phyloP scores from a whole-genome alignment of 1,140 invertebrate species.

The Diorhabda sublineata region DNA sequence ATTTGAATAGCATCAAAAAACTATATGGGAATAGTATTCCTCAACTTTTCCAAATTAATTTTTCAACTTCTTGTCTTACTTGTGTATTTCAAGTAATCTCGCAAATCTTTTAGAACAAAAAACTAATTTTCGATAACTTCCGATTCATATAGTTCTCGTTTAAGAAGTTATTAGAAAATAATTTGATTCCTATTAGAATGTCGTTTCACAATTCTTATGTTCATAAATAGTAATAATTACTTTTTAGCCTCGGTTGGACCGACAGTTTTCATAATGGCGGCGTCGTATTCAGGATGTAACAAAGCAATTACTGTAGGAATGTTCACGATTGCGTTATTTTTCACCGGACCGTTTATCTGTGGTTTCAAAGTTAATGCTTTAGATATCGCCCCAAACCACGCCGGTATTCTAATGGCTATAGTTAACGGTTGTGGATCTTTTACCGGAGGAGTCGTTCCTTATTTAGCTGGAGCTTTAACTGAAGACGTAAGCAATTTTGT shows the following conservation, averaged over 20 bases:
- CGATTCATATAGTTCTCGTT: too few species aligned
- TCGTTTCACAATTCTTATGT: too few species aligned
- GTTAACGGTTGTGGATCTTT: conserved; percentile 43
- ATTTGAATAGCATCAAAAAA: too few species aligned
- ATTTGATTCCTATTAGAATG: too few species aligned
- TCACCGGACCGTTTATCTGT: conserved; percentile 73
- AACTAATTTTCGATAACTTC: too few species aligned
- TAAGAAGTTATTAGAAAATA: too few species aligned
- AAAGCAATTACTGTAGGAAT: conserved; percentile 58
- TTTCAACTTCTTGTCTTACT: too few species aligned
- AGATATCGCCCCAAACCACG: conserved; percentile 78
- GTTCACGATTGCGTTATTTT: conserved; percentile 67
- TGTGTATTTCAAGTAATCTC: too few species aligned
- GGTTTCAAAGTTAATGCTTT: conserved; percentile 77
- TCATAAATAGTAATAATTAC: too few species aligned
- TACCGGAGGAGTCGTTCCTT: conserved; percentile 74
- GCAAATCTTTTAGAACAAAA: too few species aligned
- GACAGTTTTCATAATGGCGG: conserved; percentile 73
- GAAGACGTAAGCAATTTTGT: conserved; percentile 37
- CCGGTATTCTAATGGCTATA: conserved; percentile 72
- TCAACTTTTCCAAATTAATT: too few species aligned
- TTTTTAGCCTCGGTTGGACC: conserved; percentile 63
- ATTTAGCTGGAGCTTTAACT: conserved; percentile 60
- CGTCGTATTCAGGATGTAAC: conserved; percentile 76
- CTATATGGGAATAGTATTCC: too few species aligned